Evolutionary conservation across 2,113 vertebrate species (phyloP), one percentile per base, ranked within the genome.

Genomic region (Solea senegalensis): DNA sequence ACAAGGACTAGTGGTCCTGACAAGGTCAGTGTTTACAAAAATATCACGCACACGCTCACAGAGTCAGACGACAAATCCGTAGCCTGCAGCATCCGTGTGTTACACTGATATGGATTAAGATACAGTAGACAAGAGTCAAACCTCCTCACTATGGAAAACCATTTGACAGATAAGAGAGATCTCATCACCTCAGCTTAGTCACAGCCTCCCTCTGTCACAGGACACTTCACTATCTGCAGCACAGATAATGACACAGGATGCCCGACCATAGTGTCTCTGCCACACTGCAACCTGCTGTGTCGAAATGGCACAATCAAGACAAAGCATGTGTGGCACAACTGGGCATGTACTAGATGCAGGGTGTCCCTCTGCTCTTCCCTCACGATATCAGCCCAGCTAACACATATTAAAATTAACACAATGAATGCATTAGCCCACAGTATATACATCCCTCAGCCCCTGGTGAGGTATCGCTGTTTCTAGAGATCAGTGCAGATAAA

Each of bases 401-500:
- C 55, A 49, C 27, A 51, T 13, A 14, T 26, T 16, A 53, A 66
- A 44, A 69, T 67, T 9, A 44, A 59, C 66, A 16, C 53, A 43
- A 56, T 28, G 15, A 5, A 52, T 7, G 26, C 50, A 52, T 26
- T 3, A 21, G 10, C n/a, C n/a, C 34, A 16, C 40, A 34, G 40
- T 3, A n/a, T 55, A 54, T 65, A n/a, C 41, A 34, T 67, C 53
- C 53, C 51, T 55, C 55, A 21, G 16, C 43, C 52, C 15, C 39
- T 44, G 56, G 8, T 64, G 69, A 81, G 81, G 67, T 86, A 69
- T 85, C 60, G 53, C 69, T 79, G 74, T 61, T 86, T 71, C 78
- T 82, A 76, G 68, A 89, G 82, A 84, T 87, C 77, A 53, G 56
- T 41, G 74, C 56, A 45, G 80, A 87, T 90, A 78, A 89, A 91